Conservation (phyloP, 2,888 invertebrate species). For the Pachycephus smyrnensis region DNA sequence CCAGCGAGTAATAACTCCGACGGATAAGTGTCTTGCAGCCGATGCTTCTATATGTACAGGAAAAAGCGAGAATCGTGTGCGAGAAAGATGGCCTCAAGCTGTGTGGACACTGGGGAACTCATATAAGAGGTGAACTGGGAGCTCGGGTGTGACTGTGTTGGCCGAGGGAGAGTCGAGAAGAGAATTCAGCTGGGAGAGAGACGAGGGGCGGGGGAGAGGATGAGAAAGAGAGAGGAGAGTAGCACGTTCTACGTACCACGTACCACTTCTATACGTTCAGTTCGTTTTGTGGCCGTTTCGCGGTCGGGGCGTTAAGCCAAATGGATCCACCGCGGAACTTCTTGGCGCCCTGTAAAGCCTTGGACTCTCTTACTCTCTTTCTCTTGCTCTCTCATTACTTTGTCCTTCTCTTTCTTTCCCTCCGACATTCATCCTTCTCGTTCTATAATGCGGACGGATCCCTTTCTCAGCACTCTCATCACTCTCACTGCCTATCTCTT, state of each 20-base stretch:
- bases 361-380: conserved; percentile 3
- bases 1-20: conserved; percentile 59
- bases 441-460: neutral
- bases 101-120: neutral
- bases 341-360: neutral
- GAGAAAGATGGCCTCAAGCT: neutral
- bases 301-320: conserved; percentile 2
- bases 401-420: neutral
- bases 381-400: conserved; percentile 10
- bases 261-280: too few species aligned
- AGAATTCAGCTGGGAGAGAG: conserved; percentile 15
- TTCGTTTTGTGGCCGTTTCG: neutral
- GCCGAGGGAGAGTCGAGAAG: conserved; percentile 7
- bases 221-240: neutral
- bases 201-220: conserved; percentile 10
- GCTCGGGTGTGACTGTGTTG: neutral
- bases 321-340: neutral
- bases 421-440: conserved; percentile 9
- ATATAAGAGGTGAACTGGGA: neutral
- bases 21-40: conserved; percentile 22
- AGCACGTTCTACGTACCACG: too few species aligned
- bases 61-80: too few species aligned
- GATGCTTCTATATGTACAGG: neutral
- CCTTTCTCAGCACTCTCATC: neutral
- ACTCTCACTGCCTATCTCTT: conserved; percentile 15